Percentiles rank a stretch among this genome's conserved stretches.
Conservation (phyloP, 2,888 invertebrate genomes). For the Oligia strigilis region DNA sequence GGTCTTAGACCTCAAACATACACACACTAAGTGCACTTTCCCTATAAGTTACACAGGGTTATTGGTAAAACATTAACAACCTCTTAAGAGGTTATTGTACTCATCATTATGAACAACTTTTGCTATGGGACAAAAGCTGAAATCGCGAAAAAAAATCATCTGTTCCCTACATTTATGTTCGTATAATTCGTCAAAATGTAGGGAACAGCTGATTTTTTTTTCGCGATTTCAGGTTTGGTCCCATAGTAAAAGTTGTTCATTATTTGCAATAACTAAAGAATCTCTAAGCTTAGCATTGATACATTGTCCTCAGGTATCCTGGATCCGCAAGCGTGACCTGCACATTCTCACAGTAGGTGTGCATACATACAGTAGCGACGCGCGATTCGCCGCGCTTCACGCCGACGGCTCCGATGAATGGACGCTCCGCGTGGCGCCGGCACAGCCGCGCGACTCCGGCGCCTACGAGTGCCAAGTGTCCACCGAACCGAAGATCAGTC, state of each 20-base stretch:
- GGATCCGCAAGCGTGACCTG: conserved; percentile 96
- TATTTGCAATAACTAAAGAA: background rate
- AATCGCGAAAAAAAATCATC: no score
- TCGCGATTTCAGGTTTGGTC: no score
- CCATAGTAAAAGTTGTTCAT: no score
- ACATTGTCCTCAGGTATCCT: conserved; percentile 92
- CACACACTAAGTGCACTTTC: background rate
- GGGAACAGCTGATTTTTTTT: no score
- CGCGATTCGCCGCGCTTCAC: conserved; percentile 91
- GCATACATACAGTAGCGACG: conserved; percentile 92
- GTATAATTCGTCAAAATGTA: no score
- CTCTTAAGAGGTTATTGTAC: no score
- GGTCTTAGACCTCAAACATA: background rate
- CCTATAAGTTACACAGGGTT: background rate
- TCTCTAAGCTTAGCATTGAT: background rate
- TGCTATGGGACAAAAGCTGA: no score
- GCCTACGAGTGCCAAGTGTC: conserved; percentile 98
- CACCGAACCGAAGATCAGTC: conserved; percentile 97
- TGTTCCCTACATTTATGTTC: no score
- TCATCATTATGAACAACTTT: no score
- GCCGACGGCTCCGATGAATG: conserved; percentile 92
- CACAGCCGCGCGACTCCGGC: conserved; percentile 95
- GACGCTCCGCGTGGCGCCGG: conserved; percentile 91
- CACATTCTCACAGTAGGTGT: conserved; percentile 92
- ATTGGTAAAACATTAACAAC: no score